phyloP scores from a whole-genome alignment of 2,797 vertebrate species.

The Periophthalmus magnuspinnatus region DNA sequence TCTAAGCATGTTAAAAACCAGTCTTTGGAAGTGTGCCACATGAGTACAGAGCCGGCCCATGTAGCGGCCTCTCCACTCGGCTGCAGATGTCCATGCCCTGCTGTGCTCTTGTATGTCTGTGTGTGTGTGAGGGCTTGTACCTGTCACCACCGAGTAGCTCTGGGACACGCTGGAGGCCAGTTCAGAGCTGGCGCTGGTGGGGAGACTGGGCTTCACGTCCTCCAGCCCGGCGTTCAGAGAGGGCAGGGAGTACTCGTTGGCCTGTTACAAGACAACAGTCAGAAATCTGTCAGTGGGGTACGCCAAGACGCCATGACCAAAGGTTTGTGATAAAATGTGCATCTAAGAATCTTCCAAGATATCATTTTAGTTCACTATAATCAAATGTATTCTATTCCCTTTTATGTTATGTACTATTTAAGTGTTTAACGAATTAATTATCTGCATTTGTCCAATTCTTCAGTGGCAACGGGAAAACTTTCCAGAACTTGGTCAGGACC shows the following conservation, averaged over 20 bases:
- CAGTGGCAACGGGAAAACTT: no score
- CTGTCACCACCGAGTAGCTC: constrained; percentile 95
- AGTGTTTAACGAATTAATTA: no score
- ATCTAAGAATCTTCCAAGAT: not conserved
- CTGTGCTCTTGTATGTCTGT: constrained; percentile 50
- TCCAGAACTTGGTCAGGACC: no score
- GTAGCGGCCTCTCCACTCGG: constrained; percentile 19
- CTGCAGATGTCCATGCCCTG: constrained; percentile 39
- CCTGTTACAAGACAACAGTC: constrained; percentile 78
- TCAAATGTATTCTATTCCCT: no score
- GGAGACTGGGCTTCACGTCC: constrained; percentile 98
- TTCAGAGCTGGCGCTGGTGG: constrained; percentile 94
- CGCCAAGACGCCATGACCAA: not conserved
- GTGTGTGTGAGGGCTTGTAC: constrained; percentile 79
- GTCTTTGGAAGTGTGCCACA: not conserved
- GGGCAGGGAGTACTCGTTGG: constrained; percentile 97
- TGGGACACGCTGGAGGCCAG: constrained; percentile 98
- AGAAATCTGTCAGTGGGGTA: constrained; percentile 21
- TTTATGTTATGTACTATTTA: no score
- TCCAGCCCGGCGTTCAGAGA: constrained; percentile 95
- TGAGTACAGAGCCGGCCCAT: not conserved
- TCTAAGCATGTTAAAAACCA: not conserved
- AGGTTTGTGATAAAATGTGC: not conserved
- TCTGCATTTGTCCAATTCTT: no score
- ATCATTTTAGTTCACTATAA: not conserved